Percentiles rank a stretch among this genome's conserved stretches.
These are phyloP conservation scores for Brachypteracias leptosomus DNA, from an alignment of 2,113 vertebrate species.

Conservation along the genomic window DNA sequence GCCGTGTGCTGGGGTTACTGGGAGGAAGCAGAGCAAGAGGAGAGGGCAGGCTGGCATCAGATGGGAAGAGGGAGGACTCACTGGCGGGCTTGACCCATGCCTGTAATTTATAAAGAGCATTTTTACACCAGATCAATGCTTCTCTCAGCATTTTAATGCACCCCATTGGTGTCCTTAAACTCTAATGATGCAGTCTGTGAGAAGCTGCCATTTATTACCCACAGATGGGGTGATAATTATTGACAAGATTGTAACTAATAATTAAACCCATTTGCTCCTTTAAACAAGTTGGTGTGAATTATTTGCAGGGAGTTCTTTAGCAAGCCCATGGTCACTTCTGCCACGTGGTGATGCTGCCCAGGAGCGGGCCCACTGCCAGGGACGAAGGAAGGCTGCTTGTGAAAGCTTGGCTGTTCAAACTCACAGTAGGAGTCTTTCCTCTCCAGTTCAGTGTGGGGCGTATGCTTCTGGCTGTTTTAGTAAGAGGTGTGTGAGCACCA, in stretches of 20 bases:
- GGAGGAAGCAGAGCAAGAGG: fast-evolving
- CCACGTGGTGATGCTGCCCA: not conserved
- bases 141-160: slow-evolving; percentile 89
- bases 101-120: slow-evolving; percentile 83
- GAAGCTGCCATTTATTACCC: slow-evolving; percentile 90
- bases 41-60: not conserved
- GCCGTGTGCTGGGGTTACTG: not conserved
- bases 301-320: slow-evolving; percentile 63
- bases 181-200: slow-evolving; percentile 90
- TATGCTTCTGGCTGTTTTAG: not conserved
- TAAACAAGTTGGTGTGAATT: slow-evolving; percentile 76
- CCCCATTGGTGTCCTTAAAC: slow-evolving; percentile 90
- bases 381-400: not conserved
- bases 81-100: slow-evolving; percentile 29
- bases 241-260: slow-evolving; percentile 84
- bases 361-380: not conserved
- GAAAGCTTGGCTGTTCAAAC: not conserved
- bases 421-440: fast-evolving
- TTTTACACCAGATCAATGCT: slow-evolving; percentile 91
- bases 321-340: slow-evolving; percentile 41
- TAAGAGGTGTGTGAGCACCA: not conserved
- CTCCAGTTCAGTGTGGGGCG: not conserved
- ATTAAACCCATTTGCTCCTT: slow-evolving; percentile 79
- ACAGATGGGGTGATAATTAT: slow-evolving; percentile 91
- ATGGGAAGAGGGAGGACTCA: slow-evolving; percentile 21